Base-by-base conservation (phyloP, 2,113 vertebrate genomes). In the Phyllopteryx taeniolatus region DNA sequence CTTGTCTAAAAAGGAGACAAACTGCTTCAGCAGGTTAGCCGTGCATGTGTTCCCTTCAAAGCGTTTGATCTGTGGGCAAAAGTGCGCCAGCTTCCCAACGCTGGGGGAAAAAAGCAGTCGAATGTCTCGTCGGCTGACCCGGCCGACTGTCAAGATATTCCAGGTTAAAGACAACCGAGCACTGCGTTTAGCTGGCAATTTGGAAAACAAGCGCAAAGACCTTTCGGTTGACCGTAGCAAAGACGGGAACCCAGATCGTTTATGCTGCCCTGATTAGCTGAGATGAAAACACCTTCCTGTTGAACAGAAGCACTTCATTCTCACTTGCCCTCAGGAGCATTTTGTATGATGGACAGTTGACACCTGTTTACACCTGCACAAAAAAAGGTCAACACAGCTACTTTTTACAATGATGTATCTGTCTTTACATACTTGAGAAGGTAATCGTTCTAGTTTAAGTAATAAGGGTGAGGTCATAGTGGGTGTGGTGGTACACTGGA, bases 61-160 rank as follows among this genome's bases (percentile, higher is more conserved):
- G 27, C 33, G 10, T 20, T 65, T 35, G 19, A n/a, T 64, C 39
- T 12, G 5, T 4, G 19, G 19, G 9, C 14, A 49, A 67, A 22
- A 67, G 27, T 31, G 15, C 49, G 8, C 46, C 31, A 53, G 3
- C 8, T 51, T 53, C 17, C 46, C 49, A 17, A 68, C 46, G 53
- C 15, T 11, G 46, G 19, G 39, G 5, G 27, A 67, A 67, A 68
- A 68, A 68, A 13, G 67, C 35, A 39, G 35, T 39, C 6, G 35
- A 6, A 12, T 68, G 51, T n/a, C 66, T 66, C 31, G 13, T 47
- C 66, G 54, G 49, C 47, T 35, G 49, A 65, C 62, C 62, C 62
- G 13, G 35, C 42, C 12, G 49, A 61, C 59, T 19, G 19, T 68
- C 72, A 72, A 72, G 73, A 74, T 49, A 68, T 79, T 80, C 72